These are phyloP conservation scores for Romanogobio albipinnatus DNA, from an alignment of 2,113 vertebrate species.

Conservation along the genomic window DNA sequence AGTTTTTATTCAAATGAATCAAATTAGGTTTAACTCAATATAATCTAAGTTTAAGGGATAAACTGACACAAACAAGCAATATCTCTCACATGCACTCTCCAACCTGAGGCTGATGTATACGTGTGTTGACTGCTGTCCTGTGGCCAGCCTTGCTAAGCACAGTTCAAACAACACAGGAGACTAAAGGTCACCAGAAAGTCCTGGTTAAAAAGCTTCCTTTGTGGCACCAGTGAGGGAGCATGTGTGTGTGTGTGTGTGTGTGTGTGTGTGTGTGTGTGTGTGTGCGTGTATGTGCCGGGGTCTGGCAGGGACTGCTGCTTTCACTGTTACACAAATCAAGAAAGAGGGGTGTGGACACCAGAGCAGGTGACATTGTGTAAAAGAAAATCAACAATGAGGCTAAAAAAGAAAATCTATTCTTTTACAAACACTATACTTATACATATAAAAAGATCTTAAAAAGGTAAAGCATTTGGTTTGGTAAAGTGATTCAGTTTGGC, in stretches of 20 bases:
- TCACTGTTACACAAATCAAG: conserved; percentile 48
- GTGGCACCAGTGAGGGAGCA: conserved; percentile 23
- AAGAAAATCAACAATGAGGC: conserved; percentile 17
- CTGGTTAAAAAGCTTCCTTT: conserved; percentile 60
- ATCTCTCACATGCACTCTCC: background rate
- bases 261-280: background rate
- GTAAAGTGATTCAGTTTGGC: background rate
- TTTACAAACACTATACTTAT: conserved; percentile 3
- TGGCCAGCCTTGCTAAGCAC: conserved; percentile 43
- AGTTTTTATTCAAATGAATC: too few species aligned
- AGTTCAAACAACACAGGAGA: conserved; percentile 58
- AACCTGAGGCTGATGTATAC: conserved; percentile 22
- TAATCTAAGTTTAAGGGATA: background rate
- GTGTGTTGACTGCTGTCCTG: conserved; percentile 52
- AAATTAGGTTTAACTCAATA: too few species aligned
- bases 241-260: background rate
- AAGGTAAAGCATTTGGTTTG: too few species aligned
- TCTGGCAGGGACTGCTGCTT: background rate
- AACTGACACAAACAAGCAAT: background rate
- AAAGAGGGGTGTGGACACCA: conserved; percentile 36
- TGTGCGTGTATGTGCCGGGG: background rate
- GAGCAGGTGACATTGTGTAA: conserved; percentile 10
- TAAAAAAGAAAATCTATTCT: conserved; percentile 25
- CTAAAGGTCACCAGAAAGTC: conserved; percentile 59
- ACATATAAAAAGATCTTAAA: background rate